These are phyloP conservation scores for Rhizomys pruinosus DNA, from an alignment of 2,113 vertebrate species.

Conservation along the genomic window DNA sequence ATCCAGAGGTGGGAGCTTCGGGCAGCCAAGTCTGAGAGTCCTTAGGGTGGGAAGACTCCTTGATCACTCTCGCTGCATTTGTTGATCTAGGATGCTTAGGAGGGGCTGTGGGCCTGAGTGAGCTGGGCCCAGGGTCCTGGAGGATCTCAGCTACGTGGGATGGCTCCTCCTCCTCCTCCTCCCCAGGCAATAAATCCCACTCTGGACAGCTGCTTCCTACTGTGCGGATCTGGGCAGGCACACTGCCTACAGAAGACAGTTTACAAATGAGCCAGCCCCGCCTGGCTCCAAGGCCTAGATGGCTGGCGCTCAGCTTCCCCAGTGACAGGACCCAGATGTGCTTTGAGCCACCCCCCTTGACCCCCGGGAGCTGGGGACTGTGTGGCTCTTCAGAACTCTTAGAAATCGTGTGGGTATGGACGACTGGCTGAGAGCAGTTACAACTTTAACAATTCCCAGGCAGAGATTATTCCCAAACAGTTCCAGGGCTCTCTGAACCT, in stretches of 20 bases:
- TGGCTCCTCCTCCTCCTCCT: neutral
- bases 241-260: neutral
- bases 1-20: neutral
- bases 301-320: accelerated
- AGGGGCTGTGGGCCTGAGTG: accelerated
- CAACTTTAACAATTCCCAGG: accelerated
- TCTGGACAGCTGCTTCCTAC: neutral
- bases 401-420: accelerated
- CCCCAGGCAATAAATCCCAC: constrained; percentile 16
- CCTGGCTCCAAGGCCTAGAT: neutral
- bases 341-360: accelerated
- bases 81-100: neutral
- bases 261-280: neutral
- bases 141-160: neutral
- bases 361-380: neutral
- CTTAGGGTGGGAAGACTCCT: too few relatives aligned
- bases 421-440: neutral
- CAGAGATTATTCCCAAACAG: accelerated
- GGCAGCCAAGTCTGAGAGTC: neutral
- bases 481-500: neutral
- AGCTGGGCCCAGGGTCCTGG: neutral
- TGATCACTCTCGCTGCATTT: accelerated
- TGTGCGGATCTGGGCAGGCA: constrained; percentile 16
- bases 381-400: neutral
- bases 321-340: neutral